These are phyloP conservation scores for Pholis gunnellus DNA, from an alignment of 2,113 vertebrate species.

Conservation along the genomic window DNA sequence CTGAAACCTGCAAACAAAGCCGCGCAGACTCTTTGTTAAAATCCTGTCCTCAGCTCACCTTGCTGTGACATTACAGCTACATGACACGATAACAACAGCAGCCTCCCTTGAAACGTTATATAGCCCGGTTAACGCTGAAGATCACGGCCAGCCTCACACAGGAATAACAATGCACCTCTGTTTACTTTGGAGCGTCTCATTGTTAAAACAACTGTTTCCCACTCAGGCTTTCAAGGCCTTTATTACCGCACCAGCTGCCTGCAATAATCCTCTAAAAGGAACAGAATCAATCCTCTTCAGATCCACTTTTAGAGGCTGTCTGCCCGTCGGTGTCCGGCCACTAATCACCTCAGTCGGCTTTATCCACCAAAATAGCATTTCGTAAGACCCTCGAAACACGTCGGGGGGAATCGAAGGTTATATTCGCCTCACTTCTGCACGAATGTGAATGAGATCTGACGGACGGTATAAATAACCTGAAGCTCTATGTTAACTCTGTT, in stretches of 20 bases:
- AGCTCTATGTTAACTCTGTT: neutral
- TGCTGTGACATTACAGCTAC: slow-evolving; percentile 32
- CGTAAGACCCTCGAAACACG: slow-evolving; percentile 25
- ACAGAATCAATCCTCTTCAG: slow-evolving; percentile 59
- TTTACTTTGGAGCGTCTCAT: slow-evolving; percentile 46
- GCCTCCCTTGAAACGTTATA: slow-evolving; percentile 15
- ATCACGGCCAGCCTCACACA: neutral
- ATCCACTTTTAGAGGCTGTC: slow-evolving; percentile 55
- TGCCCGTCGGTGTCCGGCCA: slow-evolving; percentile 27
- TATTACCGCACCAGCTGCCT: slow-evolving; percentile 66
- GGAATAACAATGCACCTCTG: slow-evolving; percentile 14
- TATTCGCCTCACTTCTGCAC: neutral
- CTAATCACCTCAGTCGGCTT: slow-evolving; percentile 46
- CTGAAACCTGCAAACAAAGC: neutral
- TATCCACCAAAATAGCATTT: slow-evolving; percentile 42
- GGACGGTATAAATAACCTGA: slow-evolving; percentile 12
- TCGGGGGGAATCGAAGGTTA: neutral
- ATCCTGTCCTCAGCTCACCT: slow-evolving; percentile 38
- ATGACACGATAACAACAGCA: neutral
- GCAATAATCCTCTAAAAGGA: slow-evolving; percentile 63
- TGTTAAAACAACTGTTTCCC: slow-evolving; percentile 65
- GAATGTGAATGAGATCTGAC: neutral
- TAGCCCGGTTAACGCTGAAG: neutral
- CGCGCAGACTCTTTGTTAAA: neutral
- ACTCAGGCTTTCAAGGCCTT: slow-evolving; percentile 53